A percentile compares a stretch with the other conserved stretches of the same genome.
Evolutionary conservation across 2,888 invertebrate genomes (phyloP).

Genomic region (Macaria liturata): DNA sequence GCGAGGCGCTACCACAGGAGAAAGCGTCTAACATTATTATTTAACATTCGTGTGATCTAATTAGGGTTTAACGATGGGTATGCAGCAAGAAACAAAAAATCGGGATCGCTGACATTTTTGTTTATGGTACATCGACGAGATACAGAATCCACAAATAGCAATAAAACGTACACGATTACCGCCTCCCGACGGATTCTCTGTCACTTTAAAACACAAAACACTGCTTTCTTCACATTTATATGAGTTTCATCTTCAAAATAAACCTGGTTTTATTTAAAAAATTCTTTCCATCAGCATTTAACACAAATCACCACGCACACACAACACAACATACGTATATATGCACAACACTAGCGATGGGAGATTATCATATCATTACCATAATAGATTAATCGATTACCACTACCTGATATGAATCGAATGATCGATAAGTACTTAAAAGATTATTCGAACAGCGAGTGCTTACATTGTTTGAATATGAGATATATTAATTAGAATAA

Average conservation of each 20-base stretch:
- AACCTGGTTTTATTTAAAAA: constrained; percentile 76
- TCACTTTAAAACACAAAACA: constrained; percentile 80
- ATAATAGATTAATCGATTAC: constrained; percentile 35
- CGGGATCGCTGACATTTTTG: constrained; percentile 84
- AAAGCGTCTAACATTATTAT: constrained; percentile 76
- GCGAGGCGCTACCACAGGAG: constrained; percentile 57
- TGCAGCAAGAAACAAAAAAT: constrained; percentile 83
- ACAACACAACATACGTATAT: constrained; percentile 78
- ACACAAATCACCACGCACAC: constrained; percentile 84
- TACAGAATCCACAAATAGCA: constrained; percentile 82
- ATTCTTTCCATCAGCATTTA: constrained; percentile 81
- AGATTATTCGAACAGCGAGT: no score
- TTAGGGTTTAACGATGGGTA: constrained; percentile 77
- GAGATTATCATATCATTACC: constrained; percentile 17
- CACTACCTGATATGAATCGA: no score
- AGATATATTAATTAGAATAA: no score
- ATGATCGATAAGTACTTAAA: no score
- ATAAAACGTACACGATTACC: constrained; percentile 82
- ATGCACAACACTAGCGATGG: constrained; percentile 53
- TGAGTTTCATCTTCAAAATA: constrained; percentile 77
- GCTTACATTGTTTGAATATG: no score
- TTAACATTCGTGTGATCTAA: constrained; percentile 81
- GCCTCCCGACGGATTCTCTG: constrained; percentile 80
- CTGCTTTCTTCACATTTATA: constrained; percentile 77
- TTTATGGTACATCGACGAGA: constrained; percentile 83